These are phyloP conservation scores for Vultur gryphus DNA, from an alignment of 2,797 vertebrate species.

Conservation along the genomic window DNA sequence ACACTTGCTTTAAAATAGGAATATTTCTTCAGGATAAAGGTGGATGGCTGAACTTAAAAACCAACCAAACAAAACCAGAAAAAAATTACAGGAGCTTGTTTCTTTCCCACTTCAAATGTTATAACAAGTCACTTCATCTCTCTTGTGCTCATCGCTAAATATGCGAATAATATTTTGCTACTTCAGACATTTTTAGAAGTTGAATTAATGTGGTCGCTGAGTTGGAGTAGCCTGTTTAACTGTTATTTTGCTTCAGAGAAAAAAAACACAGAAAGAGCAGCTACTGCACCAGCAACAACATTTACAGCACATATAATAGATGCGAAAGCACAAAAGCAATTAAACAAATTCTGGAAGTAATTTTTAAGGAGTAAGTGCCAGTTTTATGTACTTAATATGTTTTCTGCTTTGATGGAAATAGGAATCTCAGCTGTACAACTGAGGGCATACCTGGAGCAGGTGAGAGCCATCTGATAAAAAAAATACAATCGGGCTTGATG, in stretches of 20 bases:
- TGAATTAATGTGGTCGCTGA: not conserved
- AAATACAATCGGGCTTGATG: not conserved
- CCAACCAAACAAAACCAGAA: not conserved
- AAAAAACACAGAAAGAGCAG: not conserved
- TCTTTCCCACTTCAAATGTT: not conserved
- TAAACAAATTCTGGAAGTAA: not conserved
- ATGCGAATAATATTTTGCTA: not conserved
- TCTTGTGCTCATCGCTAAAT: not conserved
- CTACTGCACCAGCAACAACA: not conserved
- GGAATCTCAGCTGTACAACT: not conserved
- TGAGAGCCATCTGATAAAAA: not conserved
- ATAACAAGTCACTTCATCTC: not conserved
- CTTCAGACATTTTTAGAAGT: not conserved
- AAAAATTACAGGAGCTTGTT: not conserved
- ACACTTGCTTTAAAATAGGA: not conserved
- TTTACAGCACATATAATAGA: not conserved
- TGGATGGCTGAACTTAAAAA: not conserved
- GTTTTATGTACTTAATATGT: not conserved
- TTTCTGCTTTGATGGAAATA: not conserved
- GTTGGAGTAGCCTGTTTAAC: not conserved
- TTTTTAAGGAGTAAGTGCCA: not conserved
- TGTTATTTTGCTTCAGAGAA: not conserved
- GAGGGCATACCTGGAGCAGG: not conserved
- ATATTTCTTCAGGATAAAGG: not conserved
- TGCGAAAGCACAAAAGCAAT: not conserved